Percentiles rank a stretch among this genome's conserved stretches.
Evolutionary conservation across 2,888 invertebrate species (phyloP).

Genomic region (Heliconius hortense): DNA sequence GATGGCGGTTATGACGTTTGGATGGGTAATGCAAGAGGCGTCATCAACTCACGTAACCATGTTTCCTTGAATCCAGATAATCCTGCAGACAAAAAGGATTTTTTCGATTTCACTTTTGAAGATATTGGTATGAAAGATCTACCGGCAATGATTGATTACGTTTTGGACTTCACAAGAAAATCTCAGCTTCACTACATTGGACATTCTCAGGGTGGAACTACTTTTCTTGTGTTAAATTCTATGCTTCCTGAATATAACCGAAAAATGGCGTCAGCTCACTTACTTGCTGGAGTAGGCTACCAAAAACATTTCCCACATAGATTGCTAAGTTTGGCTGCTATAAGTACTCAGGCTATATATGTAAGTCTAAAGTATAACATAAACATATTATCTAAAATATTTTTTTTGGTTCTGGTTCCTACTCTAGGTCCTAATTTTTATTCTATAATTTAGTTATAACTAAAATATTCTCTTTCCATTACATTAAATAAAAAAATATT

Average conservation of each 20-base stretch:
- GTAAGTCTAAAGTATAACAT: slow-evolving; percentile 51
- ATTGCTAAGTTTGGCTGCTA: slow-evolving; percentile 45
- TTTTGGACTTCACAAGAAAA: slow-evolving; percentile 53
- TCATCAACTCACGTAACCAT: slow-evolving; percentile 85
- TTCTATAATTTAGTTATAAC: neutral
- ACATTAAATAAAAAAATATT: neutral
- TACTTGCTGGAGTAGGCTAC: slow-evolving; percentile 65
- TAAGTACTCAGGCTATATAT: slow-evolving; percentile 54
- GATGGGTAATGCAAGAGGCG: slow-evolving; percentile 92
- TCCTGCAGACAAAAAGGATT: slow-evolving; percentile 48
- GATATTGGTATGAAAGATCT: slow-evolving; percentile 64
- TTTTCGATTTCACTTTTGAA: slow-evolving; percentile 68
- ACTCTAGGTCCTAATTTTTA: neutral
- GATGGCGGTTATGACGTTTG: slow-evolving; percentile 88
- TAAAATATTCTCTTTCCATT: neutral
- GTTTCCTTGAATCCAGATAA: slow-evolving; percentile 56
- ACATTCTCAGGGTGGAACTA: slow-evolving; percentile 70
- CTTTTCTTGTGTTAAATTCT: slow-evolving; percentile 58
- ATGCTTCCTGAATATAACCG: slow-evolving; percentile 61
- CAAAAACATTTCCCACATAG: slow-evolving; percentile 55
- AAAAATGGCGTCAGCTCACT: slow-evolving; percentile 61
- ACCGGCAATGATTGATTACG: slow-evolving; percentile 64
- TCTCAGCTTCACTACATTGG: slow-evolving; percentile 66
- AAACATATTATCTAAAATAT: no score
- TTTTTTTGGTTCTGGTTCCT: no score